Evolutionary conservation across 2,113 vertebrate genomes (phyloP), one percentile per base, ranked within the genome.

Genomic region (Pristiophorus japonicus): DNA sequence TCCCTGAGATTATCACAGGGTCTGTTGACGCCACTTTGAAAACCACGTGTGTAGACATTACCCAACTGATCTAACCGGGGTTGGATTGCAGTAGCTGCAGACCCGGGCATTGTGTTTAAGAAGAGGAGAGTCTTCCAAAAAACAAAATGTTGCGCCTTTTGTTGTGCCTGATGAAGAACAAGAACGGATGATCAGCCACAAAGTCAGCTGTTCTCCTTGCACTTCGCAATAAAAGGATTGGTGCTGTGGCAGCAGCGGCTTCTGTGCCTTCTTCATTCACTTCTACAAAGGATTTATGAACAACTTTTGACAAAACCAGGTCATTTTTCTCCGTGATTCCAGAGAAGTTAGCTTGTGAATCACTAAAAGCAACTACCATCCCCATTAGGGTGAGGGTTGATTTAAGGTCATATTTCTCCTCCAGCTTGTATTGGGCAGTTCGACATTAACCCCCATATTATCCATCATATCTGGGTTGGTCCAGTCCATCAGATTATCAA

Each of bases 261-360:
- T 99, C 98, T 0, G 98, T 99, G 20, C 99, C 98, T 96, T 98
- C 97, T 96, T 99, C 98, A 11, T 98, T 99, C 93, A 99, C 59
- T 70, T 99, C 98, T 73, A 99, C 96, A 55, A 98, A 98, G 75
- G 98, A 97, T 96, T 98, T 98, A 96, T 99, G 99, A 96, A 98
- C 96, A 62, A 99, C 97, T 55, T 98, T 95, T 16, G 98, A 99
- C 96, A 99, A 96, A 16, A 96, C 96, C 90, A 99, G 96, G 88
- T 98, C 96, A 0, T 97, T 97, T n/a, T 55, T 96, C 0, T 62
- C 96, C 65, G 98, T 98, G 98, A 99, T 98, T 95, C 97, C 97
- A 27, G 98, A 98, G 96, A 99, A 98, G 96, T 99, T 97, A 90
- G 98, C 97, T 95, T 11, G 96, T 97, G 4, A 51, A 4, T 51